Evolutionary conservation across 2,797 vertebrate genomes (phyloP), one percentile per base, ranked within the genome.

Genomic region (Falco berigora): DNA sequence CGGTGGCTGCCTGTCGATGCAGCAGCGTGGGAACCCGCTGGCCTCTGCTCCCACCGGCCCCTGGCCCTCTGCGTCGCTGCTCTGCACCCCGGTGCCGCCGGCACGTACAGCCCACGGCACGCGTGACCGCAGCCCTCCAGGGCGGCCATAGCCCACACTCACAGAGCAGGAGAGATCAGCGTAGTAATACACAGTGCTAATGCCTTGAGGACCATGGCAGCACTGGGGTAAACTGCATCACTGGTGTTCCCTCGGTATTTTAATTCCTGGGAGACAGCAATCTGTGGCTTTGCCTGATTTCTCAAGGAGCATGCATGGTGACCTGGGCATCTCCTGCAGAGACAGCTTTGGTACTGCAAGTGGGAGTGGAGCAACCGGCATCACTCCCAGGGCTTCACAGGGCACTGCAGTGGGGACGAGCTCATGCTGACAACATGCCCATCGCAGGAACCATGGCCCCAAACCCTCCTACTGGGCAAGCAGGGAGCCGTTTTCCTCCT

Each of bases 1-100:
- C 2, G 0, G 5, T 14, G 56, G 13, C 42, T 2, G 3, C 25
- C 42, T 3, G 1, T 21, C 72, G 46, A 42, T 2, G 56, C 5
- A 1, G 61, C 52, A 14, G 25, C 6, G 6, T 27, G 40, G 49
- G 49, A 84, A 12, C 53, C 72, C 50, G 13, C 20, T 4, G 1
- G 12, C 14, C 42, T 16, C 34, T 49, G 69, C 20, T 30, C 21
- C 58, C 6, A 4, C 21, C 14, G 38, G 15, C 9, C 36, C 36
- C 25, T 12, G 2, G n/a, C 32, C 56, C 52, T 34, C 52, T 2
- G 34, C 58, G 32, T 14, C 3, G 2, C 56, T 2, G 8, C 40
- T 24, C 20, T 22, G 64, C 8, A 7, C 19, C 19, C 27, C 23
- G 5, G 61, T 3, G 9, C 34, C 2, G 1, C 21, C 6, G 1